phyloP scores from a whole-genome alignment of 2,113 vertebrate genomes.

The Eupsittula cactorum region DNA sequence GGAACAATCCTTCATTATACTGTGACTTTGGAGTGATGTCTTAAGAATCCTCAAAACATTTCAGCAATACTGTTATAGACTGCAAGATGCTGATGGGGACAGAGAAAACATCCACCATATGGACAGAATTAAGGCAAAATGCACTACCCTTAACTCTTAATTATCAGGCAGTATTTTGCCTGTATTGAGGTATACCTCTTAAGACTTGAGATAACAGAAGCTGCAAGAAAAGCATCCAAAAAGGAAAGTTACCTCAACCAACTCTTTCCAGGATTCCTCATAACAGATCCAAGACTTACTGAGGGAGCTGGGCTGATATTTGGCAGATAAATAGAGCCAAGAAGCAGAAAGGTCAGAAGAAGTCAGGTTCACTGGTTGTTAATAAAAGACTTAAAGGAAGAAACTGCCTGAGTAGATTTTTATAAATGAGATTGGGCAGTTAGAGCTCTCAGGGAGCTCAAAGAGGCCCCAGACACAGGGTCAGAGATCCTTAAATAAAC shows the following conservation, averaged over 20 bases:
- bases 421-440: neutral
- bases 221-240: neutral
- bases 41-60: neutral
- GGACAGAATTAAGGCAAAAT: neutral
- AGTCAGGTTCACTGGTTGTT: neutral
- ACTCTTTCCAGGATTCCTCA: neutral
- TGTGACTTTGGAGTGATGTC: neutral
- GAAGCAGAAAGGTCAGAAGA: neutral
- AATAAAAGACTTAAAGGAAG: constrained; percentile 31
- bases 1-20: neutral
- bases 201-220: neutral
- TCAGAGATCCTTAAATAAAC: neutral
- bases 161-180: neutral
- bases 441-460: neutral
- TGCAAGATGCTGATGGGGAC: neutral
- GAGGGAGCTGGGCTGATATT: neutral
- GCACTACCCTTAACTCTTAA: neutral
- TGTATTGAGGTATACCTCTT: neutral
- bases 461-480: neutral
- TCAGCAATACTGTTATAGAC: neutral
- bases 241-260: neutral
- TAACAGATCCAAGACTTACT: neutral
- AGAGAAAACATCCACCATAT: neutral
- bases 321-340: neutral
- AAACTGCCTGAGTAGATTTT: neutral